Conservation (phyloP, 1,140 invertebrate species). For the Leguminivora glycinivorella region DNA sequence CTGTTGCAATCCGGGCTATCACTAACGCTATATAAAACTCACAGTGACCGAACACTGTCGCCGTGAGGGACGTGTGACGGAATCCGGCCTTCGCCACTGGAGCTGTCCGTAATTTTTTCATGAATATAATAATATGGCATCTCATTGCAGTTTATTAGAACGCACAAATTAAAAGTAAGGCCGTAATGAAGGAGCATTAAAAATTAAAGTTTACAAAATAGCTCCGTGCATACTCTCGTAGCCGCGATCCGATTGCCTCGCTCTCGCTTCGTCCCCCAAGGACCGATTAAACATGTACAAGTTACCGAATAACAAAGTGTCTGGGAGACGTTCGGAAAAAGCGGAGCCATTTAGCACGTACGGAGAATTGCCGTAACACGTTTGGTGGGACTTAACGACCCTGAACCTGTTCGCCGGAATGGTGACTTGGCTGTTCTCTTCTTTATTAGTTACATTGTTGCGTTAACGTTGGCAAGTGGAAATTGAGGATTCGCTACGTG, state of each 20-base stretch:
- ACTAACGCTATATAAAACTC: too few relatives aligned
- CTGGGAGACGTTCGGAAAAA: constrained; percentile 55
- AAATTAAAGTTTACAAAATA: background rate
- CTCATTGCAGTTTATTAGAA: too few relatives aligned
- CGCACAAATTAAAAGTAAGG: background rate
- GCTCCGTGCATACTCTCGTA: background rate
- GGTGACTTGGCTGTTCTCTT: constrained; percentile 31
- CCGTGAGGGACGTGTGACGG: too few relatives aligned
- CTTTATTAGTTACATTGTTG: constrained; percentile 25
- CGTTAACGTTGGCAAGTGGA: background rate
- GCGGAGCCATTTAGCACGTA: constrained; percentile 75
- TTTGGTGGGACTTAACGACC: constrained; percentile 65
- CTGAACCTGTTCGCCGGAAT: constrained; percentile 33
- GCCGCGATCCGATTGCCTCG: constrained; percentile 36
- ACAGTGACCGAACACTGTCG: too few relatives aligned
- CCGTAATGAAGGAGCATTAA: background rate
- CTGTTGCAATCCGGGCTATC: too few relatives aligned
- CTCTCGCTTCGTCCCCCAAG: constrained; percentile 46
- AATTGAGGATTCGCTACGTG: constrained; percentile 13
- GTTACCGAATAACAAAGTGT: constrained; percentile 73
- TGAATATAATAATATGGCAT: too few relatives aligned
- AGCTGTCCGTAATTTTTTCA: too few relatives aligned
- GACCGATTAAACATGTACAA: constrained; percentile 77
- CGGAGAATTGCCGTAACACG: constrained; percentile 60
- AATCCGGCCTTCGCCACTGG: too few relatives aligned